Percentiles rank a stretch among this genome's conserved stretches.
phyloP scores from a whole-genome alignment of 1,140 invertebrate species.

The Solenopsis invicta region DNA sequence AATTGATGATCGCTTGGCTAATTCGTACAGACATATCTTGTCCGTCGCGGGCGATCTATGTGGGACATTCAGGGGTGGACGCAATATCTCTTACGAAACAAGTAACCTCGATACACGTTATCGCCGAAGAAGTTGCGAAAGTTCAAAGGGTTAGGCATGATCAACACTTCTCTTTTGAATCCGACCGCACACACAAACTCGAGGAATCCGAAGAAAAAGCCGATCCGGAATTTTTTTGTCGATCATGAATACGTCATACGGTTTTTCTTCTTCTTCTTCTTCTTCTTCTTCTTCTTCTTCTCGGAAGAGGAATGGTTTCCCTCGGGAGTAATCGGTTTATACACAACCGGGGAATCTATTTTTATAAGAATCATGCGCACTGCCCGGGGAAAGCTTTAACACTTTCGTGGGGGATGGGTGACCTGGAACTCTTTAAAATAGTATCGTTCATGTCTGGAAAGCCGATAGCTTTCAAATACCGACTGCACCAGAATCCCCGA shows the following conservation, averaged over 20 bases:
- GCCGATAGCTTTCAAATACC: constrained; percentile 16
- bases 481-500: constrained; percentile 6
- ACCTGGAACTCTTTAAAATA: constrained; percentile 61
- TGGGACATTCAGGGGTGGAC: constrained; percentile 71
- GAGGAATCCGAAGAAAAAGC: constrained; percentile 8
- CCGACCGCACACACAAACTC: neutral
- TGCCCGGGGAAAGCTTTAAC: constrained; percentile 49
- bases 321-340: constrained; percentile 55
- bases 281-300: constrained; percentile 30
- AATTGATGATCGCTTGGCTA: constrained; percentile 16
- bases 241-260: constrained; percentile 16
- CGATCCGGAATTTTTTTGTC: neutral
- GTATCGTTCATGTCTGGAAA: constrained; percentile 53
- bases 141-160: constrained; percentile 72
- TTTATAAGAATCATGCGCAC: constrained; percentile 53
- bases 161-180: constrained; percentile 50
- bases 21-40: constrained; percentile 32
- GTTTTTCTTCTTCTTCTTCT: neutral
- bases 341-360: constrained; percentile 56
- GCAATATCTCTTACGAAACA: constrained; percentile 76
- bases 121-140: constrained; percentile 64
- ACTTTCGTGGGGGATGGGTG: constrained; percentile 56
- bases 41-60: constrained; percentile 64
- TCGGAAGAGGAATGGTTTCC: constrained; percentile 52
- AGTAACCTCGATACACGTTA: constrained; percentile 75